Base-by-base conservation (phyloP, 1,140 invertebrate genomes). In the Drosophila chauvacae region DNA sequence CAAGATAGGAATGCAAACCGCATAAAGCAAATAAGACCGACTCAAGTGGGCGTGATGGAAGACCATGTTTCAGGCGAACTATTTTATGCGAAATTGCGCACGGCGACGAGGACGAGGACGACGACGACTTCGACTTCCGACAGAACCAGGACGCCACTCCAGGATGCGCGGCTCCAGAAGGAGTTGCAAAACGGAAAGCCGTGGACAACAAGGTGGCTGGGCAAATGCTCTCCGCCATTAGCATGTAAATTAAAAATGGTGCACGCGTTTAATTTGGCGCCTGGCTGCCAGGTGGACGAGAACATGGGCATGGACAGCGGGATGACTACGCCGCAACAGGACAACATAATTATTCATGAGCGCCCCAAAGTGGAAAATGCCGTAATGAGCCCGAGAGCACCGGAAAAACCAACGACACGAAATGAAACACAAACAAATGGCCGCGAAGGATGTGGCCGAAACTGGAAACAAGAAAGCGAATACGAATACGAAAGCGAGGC, bases 171-270 rank as follows among this genome's bases (percentile, higher is more conserved):
- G 28, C 11, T 41, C 44, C 37, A 41, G 39, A 20, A 71, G 45
- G 23, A 71, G 55, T 59, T 71, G 37, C 69, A 58, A 28, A 74
- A 39, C 51, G 44, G 50, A 62, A 61, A 56, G 57, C 44, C 56
- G 63, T 63, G 65, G 63, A 71, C 76, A 78, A 57, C 61, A 61
- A 72, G 78, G 77, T 74, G 77, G 42, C 60, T 66, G 72, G 47
- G 48, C 55, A 81, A 82, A 82, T 82, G 80, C 61, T 81, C 63
- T 55, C 63, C 63, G 61, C 74, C 73, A 82, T 82, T 82, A 82
- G 71, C 79, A 81, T 81, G 79, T 82, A 82, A 82, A 82, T 82
- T 82, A 82, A 82, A 81, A 82, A 82, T 81, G 79, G 79, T 60
- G 69, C 47, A 81, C 80, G 80, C 74, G 68, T 62, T 81, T 77